Evolutionary conservation across 2,113 vertebrate genomes (phyloP).

Genomic region (Rhineura floridana): DNA sequence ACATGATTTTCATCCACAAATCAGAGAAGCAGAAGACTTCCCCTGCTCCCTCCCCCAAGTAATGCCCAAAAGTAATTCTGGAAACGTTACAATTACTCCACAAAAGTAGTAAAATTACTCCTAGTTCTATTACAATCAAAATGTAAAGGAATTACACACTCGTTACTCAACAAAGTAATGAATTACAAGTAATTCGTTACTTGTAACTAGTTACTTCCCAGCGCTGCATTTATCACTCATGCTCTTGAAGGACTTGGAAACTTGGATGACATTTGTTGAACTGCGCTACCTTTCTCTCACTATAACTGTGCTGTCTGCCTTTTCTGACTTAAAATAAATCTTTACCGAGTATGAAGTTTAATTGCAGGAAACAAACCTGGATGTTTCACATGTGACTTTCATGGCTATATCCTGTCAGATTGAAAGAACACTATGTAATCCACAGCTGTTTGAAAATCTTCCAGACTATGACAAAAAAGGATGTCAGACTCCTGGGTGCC

Average conservation of each 20-base stretch:
- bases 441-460: slow-evolving; percentile 18
- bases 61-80: no score
- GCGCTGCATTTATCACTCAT: not conserved
- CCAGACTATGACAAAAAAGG: not conserved
- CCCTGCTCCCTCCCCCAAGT: no score
- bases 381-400: not conserved
- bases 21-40: no score
- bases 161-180: no score
- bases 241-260: slow-evolving; percentile 11
- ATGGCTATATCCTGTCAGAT: not conserved
- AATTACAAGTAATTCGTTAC: no score
- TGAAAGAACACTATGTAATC: not conserved
- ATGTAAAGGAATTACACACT: no score
- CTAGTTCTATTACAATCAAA: no score
- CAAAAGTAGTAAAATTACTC: no score
- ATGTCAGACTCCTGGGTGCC: not conserved
- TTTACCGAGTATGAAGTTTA: not conserved
- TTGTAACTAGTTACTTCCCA: no score
- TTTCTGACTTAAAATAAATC: not conserved
- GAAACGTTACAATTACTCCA: no score
- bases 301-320: not conserved
- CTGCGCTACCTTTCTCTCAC: not conserved
- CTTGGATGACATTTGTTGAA: not conserved
- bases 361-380: not conserved
- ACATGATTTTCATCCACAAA: no score